Base-by-base conservation (phyloP, 2,888 invertebrate genomes). In the Watsonalla cultraria region DNA sequence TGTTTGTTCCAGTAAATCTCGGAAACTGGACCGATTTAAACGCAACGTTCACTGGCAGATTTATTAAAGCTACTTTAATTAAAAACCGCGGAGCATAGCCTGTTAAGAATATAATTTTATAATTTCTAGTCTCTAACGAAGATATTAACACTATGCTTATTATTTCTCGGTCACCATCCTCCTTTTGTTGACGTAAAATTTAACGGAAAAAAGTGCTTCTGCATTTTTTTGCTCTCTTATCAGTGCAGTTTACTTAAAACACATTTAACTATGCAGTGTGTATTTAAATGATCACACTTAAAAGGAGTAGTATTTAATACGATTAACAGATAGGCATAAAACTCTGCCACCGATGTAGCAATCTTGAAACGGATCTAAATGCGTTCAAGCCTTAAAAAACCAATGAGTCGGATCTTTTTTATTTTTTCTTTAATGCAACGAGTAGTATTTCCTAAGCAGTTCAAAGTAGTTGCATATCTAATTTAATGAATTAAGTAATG, bases 381-480 rank as follows among this genome's bases (percentile, higher is more conserved):
- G 14, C 48, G 37, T 48, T 14, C 37, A 37, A 49, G 49, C 15
- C 39, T 9, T 37, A 15, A 39, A 39, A 49, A 49, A 49, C 37
- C 37, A 49, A 49, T 37, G 37, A 49, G 37, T 37, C 37, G 15
- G 49, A 37, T 49, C 37, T 49, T 49, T 49, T 37, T 37, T 49
- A 37, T 49, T 49, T 47, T 14, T 9, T 15, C 14, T 14, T 37
- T 15, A 49, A 35, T 37, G 49, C 37, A 48, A 11, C 35, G 6
- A 39, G 15, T 48, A 37, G 48, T 37, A 37, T 49, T 9, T 15
- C 37, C 61, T 60, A 64, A 62, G 52, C 35, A 15, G 57, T 35
- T 47, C 56, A 67, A 62, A 61, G 47, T 64, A 66, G 65, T 62
- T 62, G 53, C 35, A 55, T 64, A 63, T 64, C 11, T 65, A 62